Evolutionary conservation across 1,140 invertebrate genomes (phyloP).

Genomic region (Charaxes varanes): DNA sequence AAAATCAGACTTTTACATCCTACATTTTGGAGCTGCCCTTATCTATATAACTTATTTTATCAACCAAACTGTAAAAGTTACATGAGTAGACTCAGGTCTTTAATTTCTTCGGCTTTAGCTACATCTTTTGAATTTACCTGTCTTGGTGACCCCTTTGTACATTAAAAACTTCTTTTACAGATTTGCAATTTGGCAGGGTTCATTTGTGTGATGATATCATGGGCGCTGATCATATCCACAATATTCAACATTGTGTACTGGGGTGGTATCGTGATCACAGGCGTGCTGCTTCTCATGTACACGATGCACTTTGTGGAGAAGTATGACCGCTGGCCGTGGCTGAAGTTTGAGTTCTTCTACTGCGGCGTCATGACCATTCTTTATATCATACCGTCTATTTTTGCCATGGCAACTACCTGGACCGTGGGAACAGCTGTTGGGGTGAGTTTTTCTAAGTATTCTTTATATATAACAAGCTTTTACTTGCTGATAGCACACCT

Average conservation of each 20-base stretch:
- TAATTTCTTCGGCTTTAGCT: neutral
- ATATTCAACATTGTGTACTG: constrained; percentile 87
- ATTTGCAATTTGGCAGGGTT: constrained; percentile 86
- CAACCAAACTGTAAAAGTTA: too few relatives aligned
- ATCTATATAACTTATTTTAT: too few relatives aligned
- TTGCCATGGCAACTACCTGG: constrained; percentile 48
- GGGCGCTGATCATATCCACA: constrained; percentile 62
- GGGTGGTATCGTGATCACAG: constrained; percentile 86
- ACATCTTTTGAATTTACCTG: too few relatives aligned
- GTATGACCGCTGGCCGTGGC: constrained; percentile 88
- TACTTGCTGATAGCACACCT: too few relatives aligned
- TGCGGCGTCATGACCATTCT: constrained; percentile 80
- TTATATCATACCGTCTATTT: constrained; percentile 70
- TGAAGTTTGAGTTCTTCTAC: constrained; percentile 87
- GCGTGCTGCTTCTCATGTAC: constrained; percentile 85
- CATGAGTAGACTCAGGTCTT: too few relatives aligned
- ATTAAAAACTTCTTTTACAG: constrained; percentile 79
- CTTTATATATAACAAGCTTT: too few relatives aligned
- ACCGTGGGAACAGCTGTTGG: constrained; percentile 57
- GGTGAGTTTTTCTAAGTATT: constrained; percentile 42
- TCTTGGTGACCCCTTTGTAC: too few relatives aligned
- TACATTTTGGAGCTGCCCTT: too few relatives aligned
- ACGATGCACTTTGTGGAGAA: constrained; percentile 90
- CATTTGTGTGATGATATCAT: constrained; percentile 86
- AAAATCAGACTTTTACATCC: too few relatives aligned